Evolutionary conservation across 2,888 invertebrate genomes (phyloP).

Genomic region (Zaprionus obscuricornis): DNA sequence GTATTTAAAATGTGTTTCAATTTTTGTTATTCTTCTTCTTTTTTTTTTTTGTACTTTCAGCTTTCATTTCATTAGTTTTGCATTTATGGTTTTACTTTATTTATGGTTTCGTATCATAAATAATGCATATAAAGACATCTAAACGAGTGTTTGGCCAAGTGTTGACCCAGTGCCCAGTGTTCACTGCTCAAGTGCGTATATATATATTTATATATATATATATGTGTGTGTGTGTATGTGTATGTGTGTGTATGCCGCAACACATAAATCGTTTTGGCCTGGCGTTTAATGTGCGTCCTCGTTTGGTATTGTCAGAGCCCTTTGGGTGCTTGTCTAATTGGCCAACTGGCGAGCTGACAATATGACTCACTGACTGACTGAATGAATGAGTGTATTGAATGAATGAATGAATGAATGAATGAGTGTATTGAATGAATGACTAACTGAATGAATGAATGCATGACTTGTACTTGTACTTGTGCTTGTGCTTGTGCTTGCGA

Average conservation of each 20-base stretch:
- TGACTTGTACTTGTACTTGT: no score
- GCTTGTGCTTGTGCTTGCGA: background rate
- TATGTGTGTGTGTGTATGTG: constrained; percentile 18
- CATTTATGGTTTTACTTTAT: no score
- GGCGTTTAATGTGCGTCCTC: constrained; percentile 67
- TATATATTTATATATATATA: background rate
- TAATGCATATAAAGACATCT: no score
- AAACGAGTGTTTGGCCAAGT: no score
- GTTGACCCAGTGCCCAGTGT: background rate
- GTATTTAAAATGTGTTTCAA: no score
- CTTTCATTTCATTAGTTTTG: no score
- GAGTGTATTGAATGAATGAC: no score
- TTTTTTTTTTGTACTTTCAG: no score
- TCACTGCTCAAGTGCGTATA: background rate
- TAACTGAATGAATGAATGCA: background rate
- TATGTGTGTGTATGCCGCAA: constrained; percentile 35
- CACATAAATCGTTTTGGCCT: constrained; percentile 54
- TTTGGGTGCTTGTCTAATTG: constrained; percentile 70
- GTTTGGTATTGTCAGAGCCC: constrained; percentile 58
- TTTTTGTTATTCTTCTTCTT: no score
- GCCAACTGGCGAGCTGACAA: constrained; percentile 54
- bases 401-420: constrained; percentile 1
- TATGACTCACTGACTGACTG: constrained; percentile 7
- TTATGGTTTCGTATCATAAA: no score
- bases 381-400: constrained; percentile 1